phyloP scores from a whole-genome alignment of 2,888 invertebrate species.

The Ormyrus thymus region DNA sequence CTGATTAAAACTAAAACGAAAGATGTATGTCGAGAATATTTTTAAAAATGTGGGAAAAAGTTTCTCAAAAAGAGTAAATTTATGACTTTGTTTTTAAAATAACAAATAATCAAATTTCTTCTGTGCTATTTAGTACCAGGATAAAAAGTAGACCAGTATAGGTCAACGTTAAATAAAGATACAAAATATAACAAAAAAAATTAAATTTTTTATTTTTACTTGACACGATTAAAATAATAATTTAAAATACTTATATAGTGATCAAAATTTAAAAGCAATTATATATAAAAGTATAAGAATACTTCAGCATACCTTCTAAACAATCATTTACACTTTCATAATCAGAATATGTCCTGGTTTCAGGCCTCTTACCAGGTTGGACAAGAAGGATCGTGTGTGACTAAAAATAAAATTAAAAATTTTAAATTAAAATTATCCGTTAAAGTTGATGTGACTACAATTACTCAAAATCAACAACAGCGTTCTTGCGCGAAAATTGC shows the following conservation, averaged over 20 bases:
- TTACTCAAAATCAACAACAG: background rate
- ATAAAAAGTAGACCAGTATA: too few relatives aligned
- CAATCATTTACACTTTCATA: slow-evolving; percentile 99
- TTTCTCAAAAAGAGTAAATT: too few relatives aligned
- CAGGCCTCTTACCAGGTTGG: slow-evolving; percentile 94
- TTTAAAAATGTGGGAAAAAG: too few relatives aligned
- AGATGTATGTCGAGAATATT: too few relatives aligned
- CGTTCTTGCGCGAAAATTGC: background rate
- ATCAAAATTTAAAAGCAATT: background rate
- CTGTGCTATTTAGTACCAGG: too few relatives aligned
- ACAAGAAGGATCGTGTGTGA: slow-evolving; percentile 98
- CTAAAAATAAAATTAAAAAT: slow-evolving; percentile 76
- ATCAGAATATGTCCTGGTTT: slow-evolving; percentile 97
- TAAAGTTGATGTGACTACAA: background rate
- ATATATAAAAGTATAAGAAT: slow-evolving; percentile 15
- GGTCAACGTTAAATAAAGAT: too few relatives aligned
- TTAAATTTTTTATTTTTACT: too few relatives aligned
- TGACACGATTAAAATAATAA: background rate
- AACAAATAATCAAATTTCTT: too few relatives aligned
- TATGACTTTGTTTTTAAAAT: too few relatives aligned
- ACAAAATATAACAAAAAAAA: too few relatives aligned
- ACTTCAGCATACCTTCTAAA: slow-evolving; percentile 86
- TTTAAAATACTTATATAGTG: slow-evolving; percentile 19
- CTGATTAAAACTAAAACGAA: too few relatives aligned
- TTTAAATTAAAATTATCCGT: background rate